Evolutionary conservation across 2,113 vertebrate genomes (phyloP).

Genomic region (Nyctereutes procyonoides): DNA sequence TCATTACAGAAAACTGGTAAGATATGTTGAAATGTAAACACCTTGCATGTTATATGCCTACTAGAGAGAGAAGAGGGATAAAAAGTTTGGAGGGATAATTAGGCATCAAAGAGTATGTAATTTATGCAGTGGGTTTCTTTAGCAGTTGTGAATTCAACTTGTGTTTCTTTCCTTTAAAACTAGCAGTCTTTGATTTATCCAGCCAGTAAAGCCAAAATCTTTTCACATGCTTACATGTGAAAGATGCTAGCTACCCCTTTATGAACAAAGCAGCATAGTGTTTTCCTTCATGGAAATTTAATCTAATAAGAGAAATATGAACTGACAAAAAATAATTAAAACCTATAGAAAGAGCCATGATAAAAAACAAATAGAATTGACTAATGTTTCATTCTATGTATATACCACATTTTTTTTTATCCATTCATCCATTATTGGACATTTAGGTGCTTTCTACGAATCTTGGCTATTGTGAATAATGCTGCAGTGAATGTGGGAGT

Average conservation of each 20-base stretch:
- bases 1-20: background rate
- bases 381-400: background rate
- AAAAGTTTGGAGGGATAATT: background rate
- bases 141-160: background rate
- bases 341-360: background rate
- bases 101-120: background rate
- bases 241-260: background rate
- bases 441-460: background rate
- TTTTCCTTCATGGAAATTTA: background rate
- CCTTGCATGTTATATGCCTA: background rate
- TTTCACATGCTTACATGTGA: background rate
- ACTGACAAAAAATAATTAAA: background rate
- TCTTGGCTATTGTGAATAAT: background rate
- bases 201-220: background rate
- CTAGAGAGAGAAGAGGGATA: background rate
- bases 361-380: background rate
- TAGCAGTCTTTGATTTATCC: background rate
- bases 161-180: background rate
- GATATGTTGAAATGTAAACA: background rate
- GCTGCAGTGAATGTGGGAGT: background rate
- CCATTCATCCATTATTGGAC: background rate
- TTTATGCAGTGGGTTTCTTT: background rate
- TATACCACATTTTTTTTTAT: background rate
- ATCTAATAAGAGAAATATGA: background rate
- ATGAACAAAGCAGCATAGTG: background rate